A percentile compares a stretch with the other conserved stretches of the same genome.
phyloP scores from a whole-genome alignment of 2,888 invertebrate genomes.

The Ophion obscuratus region DNA sequence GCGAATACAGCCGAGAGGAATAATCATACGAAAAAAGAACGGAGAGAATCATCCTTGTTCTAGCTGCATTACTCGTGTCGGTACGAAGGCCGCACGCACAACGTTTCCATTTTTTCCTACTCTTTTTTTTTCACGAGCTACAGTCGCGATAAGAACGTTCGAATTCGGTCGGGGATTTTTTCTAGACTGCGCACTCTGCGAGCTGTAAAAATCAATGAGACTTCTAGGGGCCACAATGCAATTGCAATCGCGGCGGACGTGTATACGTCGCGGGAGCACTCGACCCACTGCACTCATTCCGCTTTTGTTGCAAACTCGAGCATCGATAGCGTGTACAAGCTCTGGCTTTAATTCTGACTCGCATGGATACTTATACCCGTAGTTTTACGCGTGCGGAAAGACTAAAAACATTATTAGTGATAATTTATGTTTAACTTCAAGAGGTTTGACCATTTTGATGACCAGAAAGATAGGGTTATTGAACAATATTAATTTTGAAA shows the following conservation, averaged over 20 bases:
- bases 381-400: background rate
- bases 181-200: constrained; percentile 6
- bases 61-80: constrained; percentile 27
- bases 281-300: constrained; percentile 68
- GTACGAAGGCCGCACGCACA: constrained; percentile 40
- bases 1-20: constrained; percentile 8
- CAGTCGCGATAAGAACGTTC: constrained; percentile 55
- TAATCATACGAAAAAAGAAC: constrained; percentile 17
- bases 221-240: constrained; percentile 62
- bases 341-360: background rate
- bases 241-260: constrained; percentile 44
- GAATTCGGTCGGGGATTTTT: constrained; percentile 28
- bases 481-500: too few relatives aligned
- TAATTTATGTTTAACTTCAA: background rate
- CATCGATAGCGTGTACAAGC: constrained; percentile 36
- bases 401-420: background rate
- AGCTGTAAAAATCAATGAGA: constrained; percentile 63
- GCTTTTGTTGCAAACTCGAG: constrained; percentile 51
- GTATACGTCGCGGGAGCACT: constrained; percentile 28
- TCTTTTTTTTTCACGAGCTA: constrained; percentile 28
- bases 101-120: constrained; percentile 18
- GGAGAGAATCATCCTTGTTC: constrained; percentile 6
- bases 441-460: too few relatives aligned
- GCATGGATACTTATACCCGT: background rate
- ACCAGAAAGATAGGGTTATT: too few relatives aligned